A percentile compares a stretch with the other conserved stretches of the same genome.
phyloP scores from a whole-genome alignment of 1,140 invertebrate species.

The Rhyzopertha dominica region DNA sequence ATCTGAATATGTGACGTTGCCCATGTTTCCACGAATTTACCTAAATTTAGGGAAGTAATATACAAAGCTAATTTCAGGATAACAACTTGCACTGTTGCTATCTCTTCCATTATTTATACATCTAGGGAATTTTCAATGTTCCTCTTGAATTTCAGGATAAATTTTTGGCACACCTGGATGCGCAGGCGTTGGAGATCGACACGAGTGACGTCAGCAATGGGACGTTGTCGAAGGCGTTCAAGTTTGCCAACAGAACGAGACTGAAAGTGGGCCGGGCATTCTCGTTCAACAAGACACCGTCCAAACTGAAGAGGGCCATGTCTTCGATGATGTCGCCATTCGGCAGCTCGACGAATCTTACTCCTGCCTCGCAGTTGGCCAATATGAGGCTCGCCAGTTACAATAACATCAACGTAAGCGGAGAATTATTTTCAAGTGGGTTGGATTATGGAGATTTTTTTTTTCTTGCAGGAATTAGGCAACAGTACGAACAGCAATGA shows the following conservation, averaged over 20 bases:
- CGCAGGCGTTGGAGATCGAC: slow-evolving; percentile 77
- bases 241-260: slow-evolving; percentile 74
- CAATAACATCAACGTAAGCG: slow-evolving; percentile 77
- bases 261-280: slow-evolving; percentile 89
- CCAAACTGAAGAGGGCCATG: slow-evolving; percentile 86
- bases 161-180: slow-evolving; percentile 68
- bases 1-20: too few species aligned
- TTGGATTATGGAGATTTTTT: slow-evolving; percentile 21
- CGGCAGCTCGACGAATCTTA: slow-evolving; percentile 71
- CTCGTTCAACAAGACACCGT: slow-evolving; percentile 92
- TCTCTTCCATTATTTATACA: neutral
- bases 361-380: slow-evolving; percentile 66
- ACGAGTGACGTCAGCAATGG: slow-evolving; percentile 76
- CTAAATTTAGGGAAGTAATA: neutral
- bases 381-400: slow-evolving; percentile 79
- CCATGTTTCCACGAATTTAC: neutral
- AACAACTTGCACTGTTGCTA: too few species aligned
- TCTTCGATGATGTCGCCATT: slow-evolving; percentile 93
- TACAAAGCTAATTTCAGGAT: too few species aligned
- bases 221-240: slow-evolving; percentile 81
- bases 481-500: slow-evolving; percentile 50
- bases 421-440: slow-evolving; percentile 6
- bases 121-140: neutral
- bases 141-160: slow-evolving; percentile 60
- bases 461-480: slow-evolving; percentile 58